Conservation (phyloP, 2,113 vertebrate species). For the Mus musculus region DNA sequence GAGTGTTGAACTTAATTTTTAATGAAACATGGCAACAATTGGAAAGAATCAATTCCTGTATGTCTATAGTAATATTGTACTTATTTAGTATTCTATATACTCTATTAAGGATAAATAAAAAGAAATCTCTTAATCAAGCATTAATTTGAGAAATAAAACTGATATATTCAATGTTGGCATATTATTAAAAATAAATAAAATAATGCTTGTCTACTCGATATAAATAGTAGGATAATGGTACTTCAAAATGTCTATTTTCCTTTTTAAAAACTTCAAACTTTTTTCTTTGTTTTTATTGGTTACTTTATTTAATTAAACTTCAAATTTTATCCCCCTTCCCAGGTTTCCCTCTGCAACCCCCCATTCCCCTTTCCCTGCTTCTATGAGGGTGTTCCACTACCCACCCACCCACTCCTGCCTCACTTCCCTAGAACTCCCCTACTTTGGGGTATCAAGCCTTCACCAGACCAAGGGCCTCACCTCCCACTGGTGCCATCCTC, state of each 20-base stretch:
- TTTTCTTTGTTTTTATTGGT: too few relatives aligned
- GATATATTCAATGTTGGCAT: not conserved
- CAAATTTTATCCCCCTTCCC: too few relatives aligned
- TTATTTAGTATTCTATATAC: slow-evolving; percentile 1
- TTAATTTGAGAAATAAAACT: not conserved
- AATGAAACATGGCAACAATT: not conserved
- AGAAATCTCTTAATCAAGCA: not conserved
- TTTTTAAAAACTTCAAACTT: too few relatives aligned
- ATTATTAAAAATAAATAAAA: slow-evolving; percentile 19
- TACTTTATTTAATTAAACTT: too few relatives aligned
- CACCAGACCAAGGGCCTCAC: too few relatives aligned
- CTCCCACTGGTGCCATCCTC: too few relatives aligned
- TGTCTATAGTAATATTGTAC: not conserved
- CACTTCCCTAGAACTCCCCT: too few relatives aligned
- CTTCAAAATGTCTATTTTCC: not conserved
- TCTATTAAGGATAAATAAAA: not conserved
- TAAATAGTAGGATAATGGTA: not conserved
- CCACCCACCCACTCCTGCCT: too few relatives aligned
- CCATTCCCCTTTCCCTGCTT: too few relatives aligned
- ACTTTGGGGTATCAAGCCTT: too few relatives aligned
- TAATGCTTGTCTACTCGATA: not conserved
- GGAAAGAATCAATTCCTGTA: not conserved
- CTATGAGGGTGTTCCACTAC: too few relatives aligned
- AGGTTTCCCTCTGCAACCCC: too few relatives aligned
- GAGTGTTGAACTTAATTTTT: slow-evolving; percentile 5